A percentile compares a stretch with the other conserved stretches of the same genome.
Conservation (phyloP, 2,113 vertebrate species). For the Lepus americanus region DNA sequence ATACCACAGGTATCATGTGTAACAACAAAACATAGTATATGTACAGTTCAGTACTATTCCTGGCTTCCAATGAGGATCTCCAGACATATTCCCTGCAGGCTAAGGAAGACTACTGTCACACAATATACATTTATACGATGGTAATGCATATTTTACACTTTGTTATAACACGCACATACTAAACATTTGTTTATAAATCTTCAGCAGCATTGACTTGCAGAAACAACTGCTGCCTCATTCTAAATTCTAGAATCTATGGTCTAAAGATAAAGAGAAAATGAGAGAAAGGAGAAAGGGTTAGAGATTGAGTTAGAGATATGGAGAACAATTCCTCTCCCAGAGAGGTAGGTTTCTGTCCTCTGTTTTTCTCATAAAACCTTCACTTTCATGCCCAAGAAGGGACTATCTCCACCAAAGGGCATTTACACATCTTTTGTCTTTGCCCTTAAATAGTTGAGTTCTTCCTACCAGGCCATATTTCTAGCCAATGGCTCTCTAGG, state of each 20-base stretch:
- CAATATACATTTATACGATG: rapidly evolving
- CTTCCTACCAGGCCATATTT: not conserved
- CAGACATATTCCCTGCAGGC: too few relatives aligned
- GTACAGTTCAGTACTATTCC: too few relatives aligned
- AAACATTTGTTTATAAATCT: not conserved
- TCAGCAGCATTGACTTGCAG: not conserved
- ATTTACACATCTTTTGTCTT: too few relatives aligned
- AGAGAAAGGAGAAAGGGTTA: rapidly evolving
- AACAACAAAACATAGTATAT: too few relatives aligned
- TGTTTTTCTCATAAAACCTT: rapidly evolving
- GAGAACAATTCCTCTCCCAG: too few relatives aligned
- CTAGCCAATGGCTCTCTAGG: not conserved
- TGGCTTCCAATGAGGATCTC: not conserved
- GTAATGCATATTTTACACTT: rapidly evolving
- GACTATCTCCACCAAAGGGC: not conserved
- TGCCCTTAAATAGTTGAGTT: not conserved
- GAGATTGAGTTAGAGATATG: rapidly evolving
- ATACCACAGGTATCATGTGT: too few relatives aligned
- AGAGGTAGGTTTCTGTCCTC: rapidly evolving
- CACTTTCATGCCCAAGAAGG: not conserved
- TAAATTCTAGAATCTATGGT: not conserved
- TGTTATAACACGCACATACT: rapidly evolving
- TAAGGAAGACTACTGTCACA: too few relatives aligned
- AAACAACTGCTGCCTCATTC: not conserved
- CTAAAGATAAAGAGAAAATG: not conserved